Evolutionary conservation across 2,888 invertebrate genomes (phyloP).

Genomic region (Clistopyga incitator): DNA sequence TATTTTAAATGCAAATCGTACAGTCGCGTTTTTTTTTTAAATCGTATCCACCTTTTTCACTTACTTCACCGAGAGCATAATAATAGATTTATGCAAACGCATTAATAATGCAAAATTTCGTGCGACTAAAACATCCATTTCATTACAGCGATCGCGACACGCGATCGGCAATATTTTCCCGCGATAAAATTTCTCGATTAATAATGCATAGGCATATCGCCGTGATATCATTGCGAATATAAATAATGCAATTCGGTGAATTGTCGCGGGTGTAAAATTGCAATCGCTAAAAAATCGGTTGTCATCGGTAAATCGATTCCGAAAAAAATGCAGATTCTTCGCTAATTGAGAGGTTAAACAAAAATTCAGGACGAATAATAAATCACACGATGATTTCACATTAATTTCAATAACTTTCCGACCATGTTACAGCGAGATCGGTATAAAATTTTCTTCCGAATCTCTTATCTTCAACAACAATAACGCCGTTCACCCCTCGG

Average conservation of each 20-base stretch:
- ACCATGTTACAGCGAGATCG: neutral
- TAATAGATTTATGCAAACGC: neutral
- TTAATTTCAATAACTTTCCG: neutral
- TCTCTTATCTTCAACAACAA: neutral
- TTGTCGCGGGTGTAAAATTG: neutral
- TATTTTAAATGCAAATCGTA: slow-evolving; percentile 65
- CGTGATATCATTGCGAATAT: neutral
- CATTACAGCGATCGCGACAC: neutral
- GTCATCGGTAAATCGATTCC: too few species aligned
- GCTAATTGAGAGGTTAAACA: too few species aligned
- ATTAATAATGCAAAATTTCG: slow-evolving; percentile 12
- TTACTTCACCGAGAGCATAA: neutral
- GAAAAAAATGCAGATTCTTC: too few species aligned
- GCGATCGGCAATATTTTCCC: neutral
- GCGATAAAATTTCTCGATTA: neutral
- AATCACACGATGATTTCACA: neutral
- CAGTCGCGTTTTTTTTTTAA: neutral
- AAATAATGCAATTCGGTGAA: neutral
- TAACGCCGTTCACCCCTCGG: slow-evolving; percentile 27
- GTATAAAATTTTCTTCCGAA: neutral
- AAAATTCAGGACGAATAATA: neutral
- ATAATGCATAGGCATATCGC: neutral
- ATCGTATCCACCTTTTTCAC: neutral
- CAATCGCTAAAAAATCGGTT: too few species aligned
- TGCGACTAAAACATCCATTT: slow-evolving; percentile 3